Evolutionary conservation across 2,888 invertebrate genomes (phyloP).

Genomic region (Holacanthella duospinosa): DNA sequence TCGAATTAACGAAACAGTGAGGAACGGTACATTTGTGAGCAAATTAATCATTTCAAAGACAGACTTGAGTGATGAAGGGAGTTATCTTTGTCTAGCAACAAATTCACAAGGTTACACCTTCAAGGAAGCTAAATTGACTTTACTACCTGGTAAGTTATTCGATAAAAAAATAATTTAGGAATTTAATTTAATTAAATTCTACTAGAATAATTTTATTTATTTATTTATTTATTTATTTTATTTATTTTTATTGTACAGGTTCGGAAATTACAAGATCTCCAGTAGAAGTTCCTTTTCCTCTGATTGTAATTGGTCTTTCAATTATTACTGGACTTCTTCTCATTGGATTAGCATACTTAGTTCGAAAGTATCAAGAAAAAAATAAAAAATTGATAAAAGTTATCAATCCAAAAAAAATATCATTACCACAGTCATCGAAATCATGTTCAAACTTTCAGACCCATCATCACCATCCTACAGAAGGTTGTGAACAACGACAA

Average conservation of each 20-base stretch:
- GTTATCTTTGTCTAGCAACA: conserved; percentile 34
- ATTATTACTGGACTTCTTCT: conserved; percentile 30
- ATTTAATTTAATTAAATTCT: neutral
- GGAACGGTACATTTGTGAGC: conserved; percentile 34
- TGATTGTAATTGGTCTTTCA: conserved; percentile 32
- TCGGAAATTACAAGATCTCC: neutral
- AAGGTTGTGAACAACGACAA: conserved; percentile 17
- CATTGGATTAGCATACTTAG: conserved; percentile 29
- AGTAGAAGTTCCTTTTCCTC: conserved; percentile 33
- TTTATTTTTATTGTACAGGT: neutral
- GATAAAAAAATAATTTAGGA: neutral
- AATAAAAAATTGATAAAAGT: conserved; percentile 24
- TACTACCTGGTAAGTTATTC: conserved; percentile 26
- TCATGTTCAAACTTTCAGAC: conserved; percentile 19
- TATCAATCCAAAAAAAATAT: conserved; percentile 25
- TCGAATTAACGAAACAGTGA: conserved; percentile 34
- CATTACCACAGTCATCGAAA: conserved; percentile 17
- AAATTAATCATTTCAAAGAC: conserved; percentile 31
- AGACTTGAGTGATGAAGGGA: conserved; percentile 29
- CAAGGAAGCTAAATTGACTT: conserved; percentile 33
- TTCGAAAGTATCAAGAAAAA: conserved; percentile 28
- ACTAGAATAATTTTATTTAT: neutral
- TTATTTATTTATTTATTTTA: neutral
- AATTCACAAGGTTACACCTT: conserved; percentile 35
- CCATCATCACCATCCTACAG: conserved; percentile 17